phyloP scores from a whole-genome alignment of 1,140 invertebrate species.

The Anthonomus grandis region DNA sequence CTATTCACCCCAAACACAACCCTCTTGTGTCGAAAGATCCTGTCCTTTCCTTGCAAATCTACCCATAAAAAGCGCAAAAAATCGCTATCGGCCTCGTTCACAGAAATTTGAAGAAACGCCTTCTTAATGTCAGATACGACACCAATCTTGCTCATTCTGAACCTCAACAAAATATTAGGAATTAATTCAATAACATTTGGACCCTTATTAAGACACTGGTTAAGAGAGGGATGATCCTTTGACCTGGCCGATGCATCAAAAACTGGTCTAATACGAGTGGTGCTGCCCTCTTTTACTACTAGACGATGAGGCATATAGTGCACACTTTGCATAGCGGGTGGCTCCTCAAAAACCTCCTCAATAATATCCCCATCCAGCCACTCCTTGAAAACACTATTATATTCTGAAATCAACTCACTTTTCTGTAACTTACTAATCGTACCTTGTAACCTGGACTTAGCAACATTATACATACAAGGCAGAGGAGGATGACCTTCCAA shows the following conservation, averaged over 20 bases:
- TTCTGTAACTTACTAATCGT: slow-evolving; percentile 13
- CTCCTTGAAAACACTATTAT: slow-evolving; percentile 25
- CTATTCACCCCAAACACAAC: slow-evolving; percentile 41
- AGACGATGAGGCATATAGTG: slow-evolving; percentile 33
- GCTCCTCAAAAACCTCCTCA: slow-evolving; percentile 14
- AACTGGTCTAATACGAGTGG: slow-evolving; percentile 18
- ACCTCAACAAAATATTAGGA: slow-evolving; percentile 43
- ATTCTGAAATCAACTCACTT: slow-evolving; percentile 3
- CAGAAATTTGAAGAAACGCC: slow-evolving; percentile 49
- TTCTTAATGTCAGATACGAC: slow-evolving; percentile 47
- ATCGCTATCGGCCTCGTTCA: slow-evolving; percentile 37
- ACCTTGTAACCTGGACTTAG: slow-evolving; percentile 10
- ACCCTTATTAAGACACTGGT: slow-evolving; percentile 37
- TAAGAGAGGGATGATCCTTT: slow-evolving; percentile 28
- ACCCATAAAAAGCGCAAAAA: slow-evolving; percentile 46
- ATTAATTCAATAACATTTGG: slow-evolving; percentile 48
- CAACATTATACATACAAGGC: slow-evolving; percentile 7
- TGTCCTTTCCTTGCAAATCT: not conserved
- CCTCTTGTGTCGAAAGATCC: slow-evolving; percentile 28
- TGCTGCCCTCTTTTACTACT: slow-evolving; percentile 14
- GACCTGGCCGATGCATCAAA: slow-evolving; percentile 19
- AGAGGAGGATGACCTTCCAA: not conserved
- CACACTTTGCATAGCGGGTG: not conserved
- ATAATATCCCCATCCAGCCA: slow-evolving; percentile 31
- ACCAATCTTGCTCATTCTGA: slow-evolving; percentile 43